Conservation (phyloP, 2,888 invertebrate genomes). For the Adineta ricciae region DNA sequence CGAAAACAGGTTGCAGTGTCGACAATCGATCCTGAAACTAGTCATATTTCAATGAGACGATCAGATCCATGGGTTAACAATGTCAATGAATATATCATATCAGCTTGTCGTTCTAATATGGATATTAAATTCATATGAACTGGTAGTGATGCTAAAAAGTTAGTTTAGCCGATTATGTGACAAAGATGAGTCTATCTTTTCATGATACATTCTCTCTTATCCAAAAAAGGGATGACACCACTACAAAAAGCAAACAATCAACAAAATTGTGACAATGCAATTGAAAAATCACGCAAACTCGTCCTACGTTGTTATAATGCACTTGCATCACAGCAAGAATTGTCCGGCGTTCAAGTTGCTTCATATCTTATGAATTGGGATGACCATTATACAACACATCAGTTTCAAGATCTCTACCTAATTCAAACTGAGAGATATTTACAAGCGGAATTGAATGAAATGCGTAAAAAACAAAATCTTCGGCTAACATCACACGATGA, state of each 20-base stretch:
- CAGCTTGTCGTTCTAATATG: too few species aligned
- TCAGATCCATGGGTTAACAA: background rate
- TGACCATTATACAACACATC: too few species aligned
- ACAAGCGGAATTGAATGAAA: too few species aligned
- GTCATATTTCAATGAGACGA: background rate
- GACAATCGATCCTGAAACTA: background rate
- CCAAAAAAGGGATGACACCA: background rate
- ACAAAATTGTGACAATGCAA: background rate
- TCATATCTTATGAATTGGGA: too few species aligned
- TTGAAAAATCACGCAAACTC: background rate
- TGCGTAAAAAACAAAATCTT: background rate
- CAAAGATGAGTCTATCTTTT: background rate
- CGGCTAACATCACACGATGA: background rate
- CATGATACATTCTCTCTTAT: too few species aligned
- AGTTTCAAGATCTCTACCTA: too few species aligned
- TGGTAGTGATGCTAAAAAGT: background rate
- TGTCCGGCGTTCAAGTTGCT: too few species aligned
- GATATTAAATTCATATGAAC: background rate
- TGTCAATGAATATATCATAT: too few species aligned
- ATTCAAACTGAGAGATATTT: background rate
- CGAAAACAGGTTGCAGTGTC: background rate
- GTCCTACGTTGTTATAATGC: background rate
- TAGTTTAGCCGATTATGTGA: background rate
- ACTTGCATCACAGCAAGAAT: too few species aligned
- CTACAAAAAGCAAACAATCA: background rate